Evolutionary conservation across 2,113 vertebrate genomes (phyloP).

Genomic region (Cygnus buccinator): DNA sequence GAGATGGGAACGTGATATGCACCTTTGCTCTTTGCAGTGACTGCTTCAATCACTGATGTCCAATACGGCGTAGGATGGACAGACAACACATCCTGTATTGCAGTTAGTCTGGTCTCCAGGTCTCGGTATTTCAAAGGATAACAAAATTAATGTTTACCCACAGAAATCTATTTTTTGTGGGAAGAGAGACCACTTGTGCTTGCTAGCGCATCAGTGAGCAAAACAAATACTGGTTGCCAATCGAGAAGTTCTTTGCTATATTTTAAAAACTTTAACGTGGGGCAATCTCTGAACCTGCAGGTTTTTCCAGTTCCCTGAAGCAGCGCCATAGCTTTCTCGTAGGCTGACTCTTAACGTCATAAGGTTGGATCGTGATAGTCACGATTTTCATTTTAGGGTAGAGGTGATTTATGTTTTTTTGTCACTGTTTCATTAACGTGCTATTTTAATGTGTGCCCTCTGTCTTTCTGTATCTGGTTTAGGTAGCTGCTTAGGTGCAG

Average conservation of each 20-base stretch:
- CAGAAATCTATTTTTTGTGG: neutral
- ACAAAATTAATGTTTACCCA: neutral
- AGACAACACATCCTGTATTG: neutral
- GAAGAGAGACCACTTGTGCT: neutral
- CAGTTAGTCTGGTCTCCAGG: neutral
- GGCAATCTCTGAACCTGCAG: neutral
- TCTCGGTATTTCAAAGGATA: neutral
- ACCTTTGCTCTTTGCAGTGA: neutral
- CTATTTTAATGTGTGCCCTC: neutral
- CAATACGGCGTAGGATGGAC: neutral
- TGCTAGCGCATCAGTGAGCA: neutral
- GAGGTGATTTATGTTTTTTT: neutral
- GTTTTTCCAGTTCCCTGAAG: conserved; percentile 30
- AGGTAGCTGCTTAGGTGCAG: neutral
- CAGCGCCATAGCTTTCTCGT: neutral
- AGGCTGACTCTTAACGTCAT: neutral
- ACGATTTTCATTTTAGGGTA: neutral
- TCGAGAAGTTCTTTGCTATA: neutral
- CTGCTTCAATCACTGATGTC: neutral
- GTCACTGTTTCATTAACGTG: neutral
- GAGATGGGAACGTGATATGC: neutral
- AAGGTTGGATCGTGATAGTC: neutral
- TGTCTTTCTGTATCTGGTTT: neutral
- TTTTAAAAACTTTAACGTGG: neutral
- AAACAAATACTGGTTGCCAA: neutral